Percentiles rank a stretch among this genome's conserved stretches.
Conservation (phyloP, 2,113 vertebrate species). For the Hydrolagus affinis region DNA sequence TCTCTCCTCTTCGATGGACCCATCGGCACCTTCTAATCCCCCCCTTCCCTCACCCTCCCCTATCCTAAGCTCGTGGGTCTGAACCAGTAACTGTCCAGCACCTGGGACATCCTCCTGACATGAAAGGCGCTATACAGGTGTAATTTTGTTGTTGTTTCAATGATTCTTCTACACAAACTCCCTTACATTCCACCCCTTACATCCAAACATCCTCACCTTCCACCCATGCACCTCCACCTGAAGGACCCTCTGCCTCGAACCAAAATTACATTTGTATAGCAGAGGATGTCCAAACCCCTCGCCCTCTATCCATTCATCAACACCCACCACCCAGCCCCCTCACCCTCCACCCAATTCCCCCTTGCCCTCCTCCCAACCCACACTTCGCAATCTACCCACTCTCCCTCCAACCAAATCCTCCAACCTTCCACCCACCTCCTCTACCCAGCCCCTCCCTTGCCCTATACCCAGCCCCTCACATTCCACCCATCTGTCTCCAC, state of each 20-base stretch:
- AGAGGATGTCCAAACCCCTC: background rate
- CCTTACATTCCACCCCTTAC: background rate
- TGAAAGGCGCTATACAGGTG: too few relatives aligned
- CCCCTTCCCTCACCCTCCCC: too few relatives aligned
- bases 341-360: background rate
- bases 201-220: background rate
- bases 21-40: too few relatives aligned
- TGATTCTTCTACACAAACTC: background rate
- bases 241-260: too few relatives aligned
- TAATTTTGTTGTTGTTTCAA: too few relatives aligned
- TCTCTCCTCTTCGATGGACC: too few relatives aligned
- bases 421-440: too few relatives aligned
- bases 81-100: too few relatives aligned
- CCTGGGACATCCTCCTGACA: too few relatives aligned
- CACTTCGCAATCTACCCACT: background rate
- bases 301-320: background rate
- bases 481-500: background rate
- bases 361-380: background rate
- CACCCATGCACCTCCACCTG: conserved; percentile 29
- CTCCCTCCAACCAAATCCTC: background rate
- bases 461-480: background rate
- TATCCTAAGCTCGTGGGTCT: too few relatives aligned
- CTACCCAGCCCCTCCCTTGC: background rate
- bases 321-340: conserved; percentile 23
- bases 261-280: too few relatives aligned